Conservation (phyloP, 2,797 vertebrate species). For the Falco columbarius region DNA sequence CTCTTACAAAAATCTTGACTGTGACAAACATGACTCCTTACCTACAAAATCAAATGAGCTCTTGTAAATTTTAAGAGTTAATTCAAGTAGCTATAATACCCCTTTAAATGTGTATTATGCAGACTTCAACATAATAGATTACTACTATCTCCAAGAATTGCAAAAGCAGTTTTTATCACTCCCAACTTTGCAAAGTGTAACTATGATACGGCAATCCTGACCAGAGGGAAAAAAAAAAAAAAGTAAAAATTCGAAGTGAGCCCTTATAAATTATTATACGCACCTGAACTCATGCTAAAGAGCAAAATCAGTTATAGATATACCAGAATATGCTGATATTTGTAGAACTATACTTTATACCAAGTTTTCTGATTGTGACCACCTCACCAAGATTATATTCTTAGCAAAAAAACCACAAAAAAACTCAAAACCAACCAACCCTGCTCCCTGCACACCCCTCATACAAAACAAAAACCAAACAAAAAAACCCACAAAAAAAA, state of each 20-base stretch:
- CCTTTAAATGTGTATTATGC: background rate
- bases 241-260: background rate
- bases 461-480: no score
- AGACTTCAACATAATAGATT: background rate
- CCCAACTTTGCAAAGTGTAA: rapidly evolving
- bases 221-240: no score
- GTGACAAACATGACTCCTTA: background rate
- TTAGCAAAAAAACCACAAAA: background rate
- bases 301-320: background rate
- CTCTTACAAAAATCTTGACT: background rate
- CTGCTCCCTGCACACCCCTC: rapidly evolving
- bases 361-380: rapidly evolving
- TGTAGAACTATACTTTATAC: background rate
- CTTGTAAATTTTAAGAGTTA: background rate
- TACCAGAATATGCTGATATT: background rate
- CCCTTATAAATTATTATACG: background rate
- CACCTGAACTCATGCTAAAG: background rate
- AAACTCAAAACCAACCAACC: background rate
- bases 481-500: no score
- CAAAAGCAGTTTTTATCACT: background rate
- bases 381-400: background rate
- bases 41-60: background rate
- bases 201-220: background rate
- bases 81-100: background rate
- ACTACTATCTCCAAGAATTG: background rate